A percentile compares a stretch with the other conserved stretches of the same genome.
These are phyloP conservation scores for Plodia interpunctella DNA, from an alignment of 1,140 invertebrate genomes.

Conservation along the genomic window DNA sequence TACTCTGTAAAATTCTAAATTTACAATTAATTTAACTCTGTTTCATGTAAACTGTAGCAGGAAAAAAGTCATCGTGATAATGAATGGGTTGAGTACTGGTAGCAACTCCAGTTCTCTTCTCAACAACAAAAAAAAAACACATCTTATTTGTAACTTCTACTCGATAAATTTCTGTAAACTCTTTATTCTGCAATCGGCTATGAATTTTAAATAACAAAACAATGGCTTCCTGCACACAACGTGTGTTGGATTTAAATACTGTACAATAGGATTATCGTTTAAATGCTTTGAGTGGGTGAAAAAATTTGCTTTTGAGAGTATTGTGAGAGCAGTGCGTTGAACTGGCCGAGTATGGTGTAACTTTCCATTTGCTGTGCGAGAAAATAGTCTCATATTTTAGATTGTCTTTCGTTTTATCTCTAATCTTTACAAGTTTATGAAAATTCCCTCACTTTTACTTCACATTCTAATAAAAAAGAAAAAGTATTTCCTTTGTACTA, in stretches of 20 bases:
- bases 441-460: no score
- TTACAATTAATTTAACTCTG: no score
- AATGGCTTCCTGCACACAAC: constrained; percentile 30
- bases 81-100: no score
- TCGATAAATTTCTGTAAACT: background rate
- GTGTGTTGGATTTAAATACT: constrained; percentile 36
- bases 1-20: no score
- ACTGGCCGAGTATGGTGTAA: background rate
- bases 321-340: constrained; percentile 9
- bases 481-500: no score
- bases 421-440: background rate
- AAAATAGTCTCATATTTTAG: background rate
- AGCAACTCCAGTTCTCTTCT: no score
- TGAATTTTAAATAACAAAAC: constrained; percentile 42
- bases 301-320: constrained; percentile 11
- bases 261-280: constrained; percentile 26
- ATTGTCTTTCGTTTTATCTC: background rate
- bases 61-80: no score
- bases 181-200: background rate
- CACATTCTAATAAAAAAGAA: no score
- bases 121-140: no score
- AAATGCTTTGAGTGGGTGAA: constrained; percentile 15
- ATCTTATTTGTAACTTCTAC: no score
- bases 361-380: background rate
- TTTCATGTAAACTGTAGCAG: no score